These are phyloP conservation scores for Macroglossus sobrinus DNA, from an alignment of 2,113 vertebrate species.

Conservation along the genomic window DNA sequence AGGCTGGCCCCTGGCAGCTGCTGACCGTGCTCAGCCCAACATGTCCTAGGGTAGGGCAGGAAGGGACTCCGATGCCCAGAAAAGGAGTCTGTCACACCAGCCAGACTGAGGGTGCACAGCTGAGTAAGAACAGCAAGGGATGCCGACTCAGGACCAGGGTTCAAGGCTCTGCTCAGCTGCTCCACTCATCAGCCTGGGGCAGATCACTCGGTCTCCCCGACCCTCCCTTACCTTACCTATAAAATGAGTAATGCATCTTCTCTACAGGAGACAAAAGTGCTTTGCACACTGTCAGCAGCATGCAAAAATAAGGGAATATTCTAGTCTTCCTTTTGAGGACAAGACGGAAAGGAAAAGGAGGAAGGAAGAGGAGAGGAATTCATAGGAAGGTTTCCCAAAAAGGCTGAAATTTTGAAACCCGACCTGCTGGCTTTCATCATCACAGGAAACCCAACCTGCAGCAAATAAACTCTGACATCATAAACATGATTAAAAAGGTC, in stretches of 20 bases:
- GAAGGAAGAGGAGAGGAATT: neutral
- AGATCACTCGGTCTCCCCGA: neutral
- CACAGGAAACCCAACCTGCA: conserved; percentile 55
- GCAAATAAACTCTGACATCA: neutral
- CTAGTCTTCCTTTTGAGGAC: neutral
- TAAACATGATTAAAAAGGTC: conserved; percentile 70
- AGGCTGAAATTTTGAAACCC: neutral
- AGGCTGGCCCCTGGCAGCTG: neutral
- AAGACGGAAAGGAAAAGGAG: neutral
- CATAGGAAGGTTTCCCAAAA: neutral
- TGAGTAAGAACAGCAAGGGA: neutral
- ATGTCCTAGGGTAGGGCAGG: neutral
- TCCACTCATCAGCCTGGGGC: neutral
- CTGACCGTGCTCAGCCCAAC: neutral
- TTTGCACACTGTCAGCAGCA: neutral
- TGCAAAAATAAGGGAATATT: neutral
- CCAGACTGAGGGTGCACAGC: neutral
- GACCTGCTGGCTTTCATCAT: conserved; percentile 57
- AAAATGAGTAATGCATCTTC: neutral
- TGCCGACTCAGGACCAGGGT: neutral
- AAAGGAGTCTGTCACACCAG: neutral
- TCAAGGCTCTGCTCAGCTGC: neutral
- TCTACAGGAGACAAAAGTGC: neutral
- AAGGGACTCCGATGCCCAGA: neutral
- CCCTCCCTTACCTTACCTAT: neutral